Base-by-base conservation (phyloP, 2,113 vertebrate species). In the Pomatostomus ruficeps region DNA sequence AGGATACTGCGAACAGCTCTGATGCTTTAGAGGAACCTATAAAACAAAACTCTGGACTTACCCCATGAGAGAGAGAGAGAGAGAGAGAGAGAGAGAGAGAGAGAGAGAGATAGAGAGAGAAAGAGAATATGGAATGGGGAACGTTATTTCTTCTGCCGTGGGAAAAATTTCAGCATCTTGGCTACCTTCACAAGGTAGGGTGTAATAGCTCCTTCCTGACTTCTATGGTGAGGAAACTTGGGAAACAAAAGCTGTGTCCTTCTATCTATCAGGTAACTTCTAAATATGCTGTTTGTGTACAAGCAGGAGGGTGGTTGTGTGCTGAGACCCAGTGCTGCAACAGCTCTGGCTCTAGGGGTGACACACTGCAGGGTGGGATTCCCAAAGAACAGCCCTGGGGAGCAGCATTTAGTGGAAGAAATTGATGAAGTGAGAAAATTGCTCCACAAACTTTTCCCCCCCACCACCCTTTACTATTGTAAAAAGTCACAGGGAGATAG, bases 391-490 rank as follows among this genome's bases (percentile, higher is more conserved):
- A 59, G 48, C 45, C 24, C 35, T 45, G 11, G 14, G 35, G n/a
- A 72, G 26, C 19, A 48, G 38, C 10, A 4, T 20, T 57, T 67
- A 38, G 22, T 38, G 46, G 23, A 68, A 73, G 29, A 90, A n/a
- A 16, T 3, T 19, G 29, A 49, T 65, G 31, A 70, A 83, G 65
- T 33, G 14, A 28, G 17, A 14, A 72, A 76, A 72, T 2, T n/a
- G 22, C 5, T 2, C 19, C 10, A 16, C 7, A 17, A 19, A 7
- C 40, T 42, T 22, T 0, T 17, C n/a, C n/a, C n/a, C n/a, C n/a
- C n/a, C n/a, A n/a, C n/a, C n/a, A n/a, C 22, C 11, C 13, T 49
- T 68, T 18, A 29, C 16, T 35, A 1, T 36, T 66, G 10, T 57
- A 48, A 38, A 46, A 91, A 3, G 19, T 15, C 24, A 15, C 13